A percentile compares a stretch with the other conserved stretches of the same genome.
Conservation (phyloP, 2,888 invertebrate species). For the Selenia dentaria region DNA sequence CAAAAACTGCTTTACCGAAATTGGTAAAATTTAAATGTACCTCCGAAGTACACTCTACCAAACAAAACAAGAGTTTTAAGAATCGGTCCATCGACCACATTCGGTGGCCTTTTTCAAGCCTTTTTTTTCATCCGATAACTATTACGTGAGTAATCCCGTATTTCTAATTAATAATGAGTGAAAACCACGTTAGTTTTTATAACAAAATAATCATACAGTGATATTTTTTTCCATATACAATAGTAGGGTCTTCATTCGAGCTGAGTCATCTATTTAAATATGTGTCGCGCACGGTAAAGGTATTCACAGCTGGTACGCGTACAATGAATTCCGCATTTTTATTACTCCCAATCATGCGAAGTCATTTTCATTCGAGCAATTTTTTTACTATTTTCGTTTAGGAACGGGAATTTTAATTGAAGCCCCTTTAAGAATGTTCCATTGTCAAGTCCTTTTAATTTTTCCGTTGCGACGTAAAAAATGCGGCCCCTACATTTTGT, state of each 20-base stretch:
- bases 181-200: too few species aligned
- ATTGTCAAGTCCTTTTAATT: conserved; percentile 30
- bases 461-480: conserved; percentile 31
- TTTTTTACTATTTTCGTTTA: conserved; percentile 35
- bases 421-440: conserved; percentile 28
- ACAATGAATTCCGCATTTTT: conserved; percentile 33
- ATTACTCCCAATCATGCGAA: conserved; percentile 46
- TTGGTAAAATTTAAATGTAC: too few species aligned
- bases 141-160: too few species aligned
- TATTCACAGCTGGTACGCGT: conserved; percentile 16
- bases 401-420: conserved; percentile 36
- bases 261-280: conserved; percentile 49
- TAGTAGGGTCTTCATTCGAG: conserved; percentile 22
- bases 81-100: too few species aligned
- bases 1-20: too few species aligned
- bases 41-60: too few species aligned
- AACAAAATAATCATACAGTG: too few species aligned
- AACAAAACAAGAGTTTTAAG: too few species aligned
- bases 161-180: too few species aligned
- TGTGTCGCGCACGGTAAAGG: conserved; percentile 30
- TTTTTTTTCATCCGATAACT: too few species aligned
- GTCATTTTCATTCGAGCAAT: conserved; percentile 36
- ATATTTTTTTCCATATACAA: too few species aligned
- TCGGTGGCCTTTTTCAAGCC: too few species aligned
- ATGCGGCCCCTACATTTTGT: conserved; percentile 16